A percentile compares a stretch with the other conserved stretches of the same genome.
Conservation (phyloP, 2,113 vertebrate species). For the Nestor notabilis region DNA sequence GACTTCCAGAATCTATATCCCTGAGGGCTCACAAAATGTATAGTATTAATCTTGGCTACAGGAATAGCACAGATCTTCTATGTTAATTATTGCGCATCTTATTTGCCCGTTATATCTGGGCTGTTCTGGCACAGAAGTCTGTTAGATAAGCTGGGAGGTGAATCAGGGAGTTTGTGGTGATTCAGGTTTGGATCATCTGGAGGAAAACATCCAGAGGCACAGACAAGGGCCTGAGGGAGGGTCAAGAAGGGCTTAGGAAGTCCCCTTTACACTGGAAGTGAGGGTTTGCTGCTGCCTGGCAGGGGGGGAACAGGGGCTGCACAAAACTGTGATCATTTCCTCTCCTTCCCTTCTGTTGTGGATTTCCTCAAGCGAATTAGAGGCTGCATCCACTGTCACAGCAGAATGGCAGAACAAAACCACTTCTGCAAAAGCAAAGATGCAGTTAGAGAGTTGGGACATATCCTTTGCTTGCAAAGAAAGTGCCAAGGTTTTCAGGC, state of each 20-base stretch:
- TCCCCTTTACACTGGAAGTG: accelerated
- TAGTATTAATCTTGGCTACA: not conserved
- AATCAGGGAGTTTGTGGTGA: not conserved
- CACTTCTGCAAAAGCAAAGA: not conserved
- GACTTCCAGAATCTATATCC: not conserved
- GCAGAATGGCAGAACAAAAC: slow-evolving; percentile 2
- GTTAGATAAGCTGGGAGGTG: not conserved
- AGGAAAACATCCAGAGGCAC: accelerated
- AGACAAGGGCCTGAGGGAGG: not conserved
- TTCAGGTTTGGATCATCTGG: not conserved
- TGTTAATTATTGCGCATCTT: not conserved
- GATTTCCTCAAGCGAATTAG: slow-evolving; percentile 2
- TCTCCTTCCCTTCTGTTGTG: not conserved
- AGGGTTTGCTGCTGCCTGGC: not conserved
- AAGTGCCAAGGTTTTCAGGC: not conserved
- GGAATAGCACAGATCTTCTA: not conserved
- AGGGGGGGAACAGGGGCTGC: not conserved
- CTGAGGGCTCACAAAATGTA: not conserved
- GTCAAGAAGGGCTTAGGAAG: not conserved
- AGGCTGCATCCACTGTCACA: not conserved
- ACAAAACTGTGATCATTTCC: not conserved
- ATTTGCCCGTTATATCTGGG: not conserved
- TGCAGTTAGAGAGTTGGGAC: not conserved
- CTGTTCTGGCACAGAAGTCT: not conserved
- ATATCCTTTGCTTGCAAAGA: not conserved